Conservation (phyloP, 2,113 vertebrate genomes). For the Phodopus roborovskii region DNA sequence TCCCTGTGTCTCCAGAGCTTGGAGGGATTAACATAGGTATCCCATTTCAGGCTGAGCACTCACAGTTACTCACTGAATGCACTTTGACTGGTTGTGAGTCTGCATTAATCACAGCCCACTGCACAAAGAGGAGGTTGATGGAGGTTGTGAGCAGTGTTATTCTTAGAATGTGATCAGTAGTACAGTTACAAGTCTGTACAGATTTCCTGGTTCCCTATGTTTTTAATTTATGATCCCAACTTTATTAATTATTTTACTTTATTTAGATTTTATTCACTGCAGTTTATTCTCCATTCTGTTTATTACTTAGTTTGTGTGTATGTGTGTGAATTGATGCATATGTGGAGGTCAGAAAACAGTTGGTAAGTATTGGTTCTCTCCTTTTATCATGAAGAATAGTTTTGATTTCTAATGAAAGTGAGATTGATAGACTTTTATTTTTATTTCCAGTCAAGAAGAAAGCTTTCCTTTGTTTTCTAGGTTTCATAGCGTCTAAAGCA, state of each 20-base stretch:
- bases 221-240: neutral
- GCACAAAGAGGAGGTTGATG: neutral
- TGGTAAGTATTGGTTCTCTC: neutral
- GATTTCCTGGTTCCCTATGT: neutral
- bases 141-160: neutral
- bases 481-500: neutral
- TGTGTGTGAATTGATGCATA: neutral
- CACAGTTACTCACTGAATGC: neutral
- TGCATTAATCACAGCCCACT: too few relatives aligned
- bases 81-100: neutral
- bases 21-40: neutral
- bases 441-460: neutral
- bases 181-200: neutral
- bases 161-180: neutral
- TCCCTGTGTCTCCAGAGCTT: accelerated
- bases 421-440: neutral
- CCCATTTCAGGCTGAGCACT: neutral
- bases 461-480: neutral
- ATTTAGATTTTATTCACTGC: neutral
- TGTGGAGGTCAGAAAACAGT: neutral
- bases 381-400: neutral
- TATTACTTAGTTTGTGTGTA: neutral
- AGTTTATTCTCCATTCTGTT: neutral
- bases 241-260: neutral
- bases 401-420: neutral